Evolutionary conservation across 2,113 vertebrate species (phyloP), one percentile per base, ranked within the genome.

Genomic region (Pampusana beccarii): DNA sequence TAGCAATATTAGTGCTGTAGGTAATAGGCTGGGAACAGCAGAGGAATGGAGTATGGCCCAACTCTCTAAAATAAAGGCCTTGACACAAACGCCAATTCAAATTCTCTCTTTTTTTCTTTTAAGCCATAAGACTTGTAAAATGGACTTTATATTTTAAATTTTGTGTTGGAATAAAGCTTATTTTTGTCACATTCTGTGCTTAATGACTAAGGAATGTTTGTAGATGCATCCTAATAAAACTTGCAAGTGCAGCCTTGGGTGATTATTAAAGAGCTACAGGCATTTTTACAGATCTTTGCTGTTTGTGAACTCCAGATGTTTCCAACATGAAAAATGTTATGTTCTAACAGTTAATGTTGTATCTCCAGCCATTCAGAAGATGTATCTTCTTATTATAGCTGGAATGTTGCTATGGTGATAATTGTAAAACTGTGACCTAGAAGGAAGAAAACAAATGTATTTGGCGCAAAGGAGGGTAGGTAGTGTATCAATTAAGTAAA

Each of bases 351-450:
- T 98, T 97, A 97, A 97, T 95, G 95, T 84, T 97, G 95, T 97
- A 96, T 94, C 95, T 92, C 93, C 81, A 96, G 95, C 93, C 90
- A 98, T 98, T 98, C 92, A 96, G 94, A 98, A 98, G 97, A 98
- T 95, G 69, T 97, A 98, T 98, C 93, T 97, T 98, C 93, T 96
- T 97, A 96, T 97, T 98, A 97, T 93, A 97, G 94, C 92, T 88
- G 79, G 86, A 93, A 96, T 91, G 97, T 98, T 98, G 97, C 98
- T 98, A 98, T 98, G 97, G 98, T 92, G 97, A 98, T 96, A 97
- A 97, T 96, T 95, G 92, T 97, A 96, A 97, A 98, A 97, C 85
- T 97, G 86, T 97, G 97, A 98, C 90, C 95, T 94, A 95, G 92
- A 86, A 82, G 89, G 73, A 86, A 54, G 80, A 92, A 95, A 94